phyloP scores from a whole-genome alignment of 1,140 invertebrate genomes.

The Venustaconcha ellipsiformis region DNA sequence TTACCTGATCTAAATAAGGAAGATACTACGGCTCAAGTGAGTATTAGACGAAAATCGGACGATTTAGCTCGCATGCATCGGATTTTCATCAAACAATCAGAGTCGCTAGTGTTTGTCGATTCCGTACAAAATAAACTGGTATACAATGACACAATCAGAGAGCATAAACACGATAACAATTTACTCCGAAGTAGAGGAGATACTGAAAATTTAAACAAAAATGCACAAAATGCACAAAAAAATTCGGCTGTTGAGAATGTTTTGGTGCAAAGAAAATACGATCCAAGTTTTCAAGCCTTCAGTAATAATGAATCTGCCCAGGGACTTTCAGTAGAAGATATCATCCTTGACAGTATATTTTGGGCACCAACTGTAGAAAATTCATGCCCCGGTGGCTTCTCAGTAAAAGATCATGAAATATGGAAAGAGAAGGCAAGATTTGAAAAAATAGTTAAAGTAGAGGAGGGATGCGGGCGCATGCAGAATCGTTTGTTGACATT shows the following conservation, averaged over 20 bases:
- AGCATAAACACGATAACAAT: not conserved
- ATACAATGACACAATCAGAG: too few relatives aligned
- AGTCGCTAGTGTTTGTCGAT: too few relatives aligned
- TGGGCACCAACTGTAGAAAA: conserved; percentile 80
- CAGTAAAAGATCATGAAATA: conserved; percentile 72
- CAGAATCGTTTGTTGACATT: conserved; percentile 85
- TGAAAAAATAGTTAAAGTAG: conserved; percentile 78
- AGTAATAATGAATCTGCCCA: conserved; percentile 5
- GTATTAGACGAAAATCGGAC: not conserved
- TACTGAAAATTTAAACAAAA: not conserved
- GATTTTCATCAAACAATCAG: too few relatives aligned
- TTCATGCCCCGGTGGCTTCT: conserved; percentile 79
- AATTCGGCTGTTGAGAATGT: not conserved
- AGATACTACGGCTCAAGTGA: not conserved
- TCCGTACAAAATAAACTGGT: too few relatives aligned
- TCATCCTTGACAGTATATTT: conserved; percentile 74
- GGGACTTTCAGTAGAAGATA: conserved; percentile 9
- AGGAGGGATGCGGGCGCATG: conserved; percentile 87
- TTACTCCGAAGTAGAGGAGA: not conserved
- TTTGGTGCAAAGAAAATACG: conserved; percentile 2
- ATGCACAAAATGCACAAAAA: not conserved
- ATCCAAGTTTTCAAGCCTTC: conserved; percentile 17
- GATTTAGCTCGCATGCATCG: too few relatives aligned
- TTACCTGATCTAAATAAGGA: conserved; percentile 10
- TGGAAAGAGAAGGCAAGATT: conserved; percentile 79